phyloP scores from a whole-genome alignment of 1,140 invertebrate species.

The Papilio machaon region DNA sequence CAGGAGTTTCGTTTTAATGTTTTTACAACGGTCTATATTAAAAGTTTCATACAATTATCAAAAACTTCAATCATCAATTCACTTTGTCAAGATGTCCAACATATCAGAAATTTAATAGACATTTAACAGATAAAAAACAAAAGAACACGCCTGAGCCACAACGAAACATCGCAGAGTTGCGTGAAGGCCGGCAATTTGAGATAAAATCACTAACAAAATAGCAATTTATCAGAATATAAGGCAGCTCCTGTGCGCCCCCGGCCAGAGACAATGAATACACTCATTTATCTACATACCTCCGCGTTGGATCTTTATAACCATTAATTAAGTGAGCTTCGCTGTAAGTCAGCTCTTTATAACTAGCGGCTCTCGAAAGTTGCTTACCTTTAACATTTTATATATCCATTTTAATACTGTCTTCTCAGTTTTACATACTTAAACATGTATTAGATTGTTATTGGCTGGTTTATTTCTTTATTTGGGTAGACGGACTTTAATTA shows the following conservation, averaged over 20 bases:
- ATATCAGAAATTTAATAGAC: conserved; percentile 1
- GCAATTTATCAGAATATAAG: conserved; percentile 44
- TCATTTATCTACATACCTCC: conserved; percentile 48
- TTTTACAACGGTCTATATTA: background rate
- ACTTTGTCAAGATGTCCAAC: conserved; percentile 11
- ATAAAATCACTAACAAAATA: conserved; percentile 48
- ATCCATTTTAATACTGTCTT: background rate
- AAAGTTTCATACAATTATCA: background rate
- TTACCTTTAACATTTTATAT: conserved; percentile 13
- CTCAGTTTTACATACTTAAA: conserved; percentile 11
- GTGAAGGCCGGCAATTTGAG: conserved; percentile 35
- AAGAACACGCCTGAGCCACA: background rate
- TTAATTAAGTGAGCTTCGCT: conserved; percentile 42
- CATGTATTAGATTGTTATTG: no score
- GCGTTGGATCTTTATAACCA: conserved; percentile 42
- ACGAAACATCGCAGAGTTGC: conserved; percentile 30
- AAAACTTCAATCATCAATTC: background rate
- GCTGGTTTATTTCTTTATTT: no score
- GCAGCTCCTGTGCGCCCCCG: conserved; percentile 46
- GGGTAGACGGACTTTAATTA: no score
- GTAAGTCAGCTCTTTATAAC: conserved; percentile 30
- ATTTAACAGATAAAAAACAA: conserved; percentile 22
- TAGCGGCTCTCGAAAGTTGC: conserved; percentile 20
- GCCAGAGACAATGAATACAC: conserved; percentile 44
- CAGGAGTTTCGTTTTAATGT: no score